These are phyloP conservation scores for Rhabdornis inornatus DNA, from an alignment of 2,113 vertebrate species.

Conservation along the genomic window DNA sequence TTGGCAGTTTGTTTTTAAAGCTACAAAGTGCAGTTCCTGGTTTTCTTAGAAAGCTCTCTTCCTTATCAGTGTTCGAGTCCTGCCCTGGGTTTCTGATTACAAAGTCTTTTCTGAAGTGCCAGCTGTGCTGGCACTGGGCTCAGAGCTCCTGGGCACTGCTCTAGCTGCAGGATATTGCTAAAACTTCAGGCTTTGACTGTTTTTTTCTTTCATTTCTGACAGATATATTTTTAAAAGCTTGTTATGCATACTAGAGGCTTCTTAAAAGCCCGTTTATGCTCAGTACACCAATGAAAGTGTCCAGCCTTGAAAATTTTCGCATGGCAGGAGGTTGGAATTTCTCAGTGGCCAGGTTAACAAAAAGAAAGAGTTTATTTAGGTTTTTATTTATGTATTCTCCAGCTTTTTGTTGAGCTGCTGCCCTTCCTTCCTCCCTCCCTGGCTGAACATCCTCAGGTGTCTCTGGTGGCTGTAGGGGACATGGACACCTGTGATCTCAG, in stretches of 20 bases:
- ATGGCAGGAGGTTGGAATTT: not conserved
- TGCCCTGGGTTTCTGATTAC: not conserved
- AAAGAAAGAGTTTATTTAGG: not conserved
- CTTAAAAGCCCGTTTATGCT: not conserved
- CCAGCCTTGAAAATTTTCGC: not conserved
- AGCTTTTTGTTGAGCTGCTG: not conserved
- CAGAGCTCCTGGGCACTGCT: not conserved
- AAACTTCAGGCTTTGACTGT: not conserved
- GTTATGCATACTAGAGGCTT: fast-evolving
- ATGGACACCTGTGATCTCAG: not conserved
- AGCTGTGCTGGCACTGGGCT: not conserved
- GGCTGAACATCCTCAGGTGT: not conserved
- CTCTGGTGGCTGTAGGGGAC: not conserved
- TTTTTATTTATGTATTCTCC: not conserved
- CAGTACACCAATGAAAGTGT: too few species aligned
- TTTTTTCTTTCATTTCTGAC: not conserved
- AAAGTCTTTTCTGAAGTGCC: not conserved
- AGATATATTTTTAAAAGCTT: not conserved
- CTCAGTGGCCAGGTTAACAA: not conserved
- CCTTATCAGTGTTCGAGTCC: fast-evolving
- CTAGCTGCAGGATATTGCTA: not conserved
- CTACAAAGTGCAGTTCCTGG: fast-evolving
- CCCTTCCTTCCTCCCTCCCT: not conserved
- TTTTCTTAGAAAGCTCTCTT: too few species aligned
- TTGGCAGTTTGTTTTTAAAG: not conserved